Base-by-base conservation (phyloP, 2,797 vertebrate species). In the Enteromius treurensis region DNA sequence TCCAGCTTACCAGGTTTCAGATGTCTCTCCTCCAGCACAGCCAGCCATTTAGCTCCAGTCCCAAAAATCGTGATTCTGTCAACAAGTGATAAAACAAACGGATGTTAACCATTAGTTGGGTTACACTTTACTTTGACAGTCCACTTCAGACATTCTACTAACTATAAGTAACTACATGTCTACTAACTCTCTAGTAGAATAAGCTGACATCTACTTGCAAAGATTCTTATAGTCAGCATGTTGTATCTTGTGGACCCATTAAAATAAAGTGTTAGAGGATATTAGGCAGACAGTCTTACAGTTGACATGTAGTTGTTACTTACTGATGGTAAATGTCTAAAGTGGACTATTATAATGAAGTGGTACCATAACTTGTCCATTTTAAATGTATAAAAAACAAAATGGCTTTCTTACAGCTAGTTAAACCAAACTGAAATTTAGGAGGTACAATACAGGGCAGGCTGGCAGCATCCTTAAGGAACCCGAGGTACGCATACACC, bases 31-130 rank as follows among this genome's bases (percentile, higher is more conserved):
- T 99, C 96, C 11, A 98, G 93, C 81, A 98, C 96, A 1, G 97
- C 86, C 88, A 99, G 91, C 98, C 98, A 99, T 92, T 99, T 99
- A 21, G 98, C 97, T 14, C 98, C 96, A 0, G 97, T 99, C 47
- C 97, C 97, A 60, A 99, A 96, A 88, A 99, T 93, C 62, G 97
- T 98, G 93, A 99, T 97, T 85, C 98, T 99, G 89, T 14, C 14
- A 49, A 23, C 4, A 83, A 17, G 79, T 1, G 60, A 67, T 21
- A 67, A 53, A 37, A 82, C 3, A 53, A 62, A 42, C 14, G 4
- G 4, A 55, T 14, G 49, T 82, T 76, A 76, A 62, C 40, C 60
- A 70, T 47, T 62, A 21, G 8, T 4, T 51, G 8, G 37, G 37
- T 15, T 11, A 45, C 9, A 45, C 10, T 45, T 45, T 45, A 45